Evolutionary conservation across 2,113 vertebrate species (phyloP).

Genomic region (Sus scrofa): T2T-Sscrofa CM000812.6:123054501-123055000

Average conservation of each 20-base stretch:
- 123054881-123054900: no score
- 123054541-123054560: background rate
- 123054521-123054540: fast-evolving
- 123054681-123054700: background rate
- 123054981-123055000: no score
- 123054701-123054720: background rate
- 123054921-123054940: no score
- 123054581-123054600: background rate
- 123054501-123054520: background rate
- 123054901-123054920: no score
- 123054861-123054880: no score
- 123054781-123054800: background rate
- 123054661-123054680: background rate
- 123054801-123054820: no score
- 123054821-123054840: no score
- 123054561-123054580: background rate
- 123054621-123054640: fast-evolving
- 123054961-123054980: no score
- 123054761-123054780: background rate
- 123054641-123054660: fast-evolving
- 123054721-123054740: background rate
- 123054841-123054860: no score
- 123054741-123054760: background rate
- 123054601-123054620: background rate
- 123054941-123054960: no score